phyloP scores from a whole-genome alignment of 2,888 invertebrate species.

The Orthonevra nobilis region DNA sequence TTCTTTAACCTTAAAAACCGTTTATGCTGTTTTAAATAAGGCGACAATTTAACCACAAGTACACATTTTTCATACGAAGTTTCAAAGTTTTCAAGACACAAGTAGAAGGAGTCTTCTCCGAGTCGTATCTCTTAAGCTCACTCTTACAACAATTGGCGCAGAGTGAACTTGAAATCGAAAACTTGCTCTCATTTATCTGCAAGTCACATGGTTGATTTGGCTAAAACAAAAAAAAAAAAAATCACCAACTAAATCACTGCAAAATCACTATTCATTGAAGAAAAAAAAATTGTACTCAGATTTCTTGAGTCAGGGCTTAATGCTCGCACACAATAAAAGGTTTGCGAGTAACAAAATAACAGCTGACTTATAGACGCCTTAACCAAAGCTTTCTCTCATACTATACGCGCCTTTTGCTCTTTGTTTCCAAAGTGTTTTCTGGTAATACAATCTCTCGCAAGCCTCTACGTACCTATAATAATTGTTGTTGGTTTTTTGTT shows the following conservation, averaged over 20 bases:
- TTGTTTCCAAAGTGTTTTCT: constrained; percentile 6
- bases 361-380: not conserved
- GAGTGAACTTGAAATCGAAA: too few species aligned
- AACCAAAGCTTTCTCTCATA: constrained; percentile 34
- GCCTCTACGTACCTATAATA: too few species aligned
- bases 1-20: too few species aligned
- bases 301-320: too few species aligned
- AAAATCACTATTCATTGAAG: constrained; percentile 3
- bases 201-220: constrained; percentile 24
- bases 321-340: not conserved
- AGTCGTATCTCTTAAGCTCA: too few species aligned
- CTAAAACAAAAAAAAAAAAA: constrained; percentile 2
- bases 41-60: too few species aligned
- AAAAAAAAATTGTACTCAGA: constrained; percentile 5
- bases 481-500: not conserved
- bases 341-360: constrained; percentile 3
- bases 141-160: too few species aligned
- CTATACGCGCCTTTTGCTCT: constrained; percentile 9
- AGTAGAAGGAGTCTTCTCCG: too few species aligned
- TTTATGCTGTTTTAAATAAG: too few species aligned
- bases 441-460: constrained; percentile 40
- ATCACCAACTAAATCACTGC: constrained; percentile 12
- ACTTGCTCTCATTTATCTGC: too few species aligned
- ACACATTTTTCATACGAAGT: too few species aligned
- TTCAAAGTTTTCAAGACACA: too few species aligned